Conservation (phyloP, 23 tunicate genomes). For the Halocynthia roretzi region DNA sequence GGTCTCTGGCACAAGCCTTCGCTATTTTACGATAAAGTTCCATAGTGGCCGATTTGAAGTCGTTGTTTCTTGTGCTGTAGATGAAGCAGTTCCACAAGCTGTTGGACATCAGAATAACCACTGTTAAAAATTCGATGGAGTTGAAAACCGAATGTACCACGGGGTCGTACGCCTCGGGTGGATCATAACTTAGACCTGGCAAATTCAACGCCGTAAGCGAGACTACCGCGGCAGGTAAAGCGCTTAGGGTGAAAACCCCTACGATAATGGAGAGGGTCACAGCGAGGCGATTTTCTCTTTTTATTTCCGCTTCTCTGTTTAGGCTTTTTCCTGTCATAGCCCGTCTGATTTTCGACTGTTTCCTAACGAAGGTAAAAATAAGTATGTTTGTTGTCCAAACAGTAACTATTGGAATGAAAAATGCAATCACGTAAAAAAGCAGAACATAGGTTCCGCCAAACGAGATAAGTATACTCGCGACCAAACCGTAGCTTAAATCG, state of each 20-base stretch:
- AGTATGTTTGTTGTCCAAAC: constrained; percentile 42
- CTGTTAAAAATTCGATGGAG: constrained; percentile 18
- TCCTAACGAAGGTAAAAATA: constrained; percentile 5
- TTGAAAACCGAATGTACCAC: background rate
- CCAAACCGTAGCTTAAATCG: background rate
- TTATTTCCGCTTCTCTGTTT: constrained; percentile 3
- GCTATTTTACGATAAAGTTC: constrained; percentile 3
- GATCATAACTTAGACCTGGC: background rate
- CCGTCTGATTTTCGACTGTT: constrained; percentile 19
- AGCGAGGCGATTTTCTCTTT: constrained; percentile 28
- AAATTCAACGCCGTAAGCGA: background rate
- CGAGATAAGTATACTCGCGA: constrained; percentile 20
- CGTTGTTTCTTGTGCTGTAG: constrained; percentile 39
- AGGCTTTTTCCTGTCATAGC: constrained; percentile 1
- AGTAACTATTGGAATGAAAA: constrained; percentile 30
- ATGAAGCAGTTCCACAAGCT: constrained; percentile 55
- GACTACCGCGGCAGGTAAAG: constrained; percentile 27
- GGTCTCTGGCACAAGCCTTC: background rate
- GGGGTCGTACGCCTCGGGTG: background rate
- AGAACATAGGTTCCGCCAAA: constrained; percentile 7
- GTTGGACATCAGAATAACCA: constrained; percentile 24
- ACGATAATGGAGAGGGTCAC: constrained; percentile 39
- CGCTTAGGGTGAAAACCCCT: constrained; percentile 31
- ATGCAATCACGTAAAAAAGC: constrained; percentile 19
- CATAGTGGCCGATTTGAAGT: constrained; percentile 19